Base-by-base conservation (phyloP, 53 echinoderm and acorn worm genomes). In the Actinopyga echinites region DNA sequence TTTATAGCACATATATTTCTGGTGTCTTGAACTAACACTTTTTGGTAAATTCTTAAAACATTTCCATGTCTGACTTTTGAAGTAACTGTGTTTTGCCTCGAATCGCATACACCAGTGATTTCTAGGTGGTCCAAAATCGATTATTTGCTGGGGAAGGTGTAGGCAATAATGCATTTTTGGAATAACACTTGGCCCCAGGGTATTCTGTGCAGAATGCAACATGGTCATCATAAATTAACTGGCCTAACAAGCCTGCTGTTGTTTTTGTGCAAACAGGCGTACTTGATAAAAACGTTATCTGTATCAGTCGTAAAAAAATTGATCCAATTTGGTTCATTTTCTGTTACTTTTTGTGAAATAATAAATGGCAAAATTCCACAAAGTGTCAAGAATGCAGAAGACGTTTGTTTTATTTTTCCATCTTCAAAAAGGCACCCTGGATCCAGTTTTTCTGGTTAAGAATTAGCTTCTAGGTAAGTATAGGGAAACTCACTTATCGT, bases 81-180 rank as follows among this genome's bases (percentile, higher is more conserved):
- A 79, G 43, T 57, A 79, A 43, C 37, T 71, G 71, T 92, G 86
- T 56, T 92, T 89, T 33, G 80, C 89, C 69, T 92, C 89, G 65
- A 86, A 86, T 1, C 88, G 74, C 91, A 87, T 89, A 62, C 83
- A 86, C 86, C 89, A 89, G 32, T 86, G 86, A 29, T 77, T 44
- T 65, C 89, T 62, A 25, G 53, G 42, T 24, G 86, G 86, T 8
- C 86, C 92, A 79, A 79, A 89, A 40, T 57, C 53, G 36, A 83
- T 20, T 36, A 89, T 89, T 56, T 92, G 89, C 23, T 58, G 65
- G 34, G 89, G 86, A 10, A 92, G 64, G 55, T 92, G 92, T 4
- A 89, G 38, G 29, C 79, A 79, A 75, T 92, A 89, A 58, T 92
- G 92, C 83, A 92, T 89, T 68, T 92, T 92, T 19, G 92, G 92